Evolutionary conservation across 2,113 vertebrate genomes (phyloP).

Genomic region (Ranitomeya imitator): DNA sequence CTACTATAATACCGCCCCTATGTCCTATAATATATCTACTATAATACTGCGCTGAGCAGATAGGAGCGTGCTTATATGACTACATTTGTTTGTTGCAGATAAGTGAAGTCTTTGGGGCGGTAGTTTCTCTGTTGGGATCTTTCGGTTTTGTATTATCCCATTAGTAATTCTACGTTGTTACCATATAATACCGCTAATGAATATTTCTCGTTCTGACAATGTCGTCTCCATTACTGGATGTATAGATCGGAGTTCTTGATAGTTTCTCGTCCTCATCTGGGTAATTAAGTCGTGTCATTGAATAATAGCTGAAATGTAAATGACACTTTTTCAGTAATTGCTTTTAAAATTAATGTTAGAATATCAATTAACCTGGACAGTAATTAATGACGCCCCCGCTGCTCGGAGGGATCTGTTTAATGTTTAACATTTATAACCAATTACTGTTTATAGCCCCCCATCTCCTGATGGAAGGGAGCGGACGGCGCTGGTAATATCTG

Average conservation of each 20-base stretch:
- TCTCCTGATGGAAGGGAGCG: neutral
- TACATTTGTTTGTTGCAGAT: too few species aligned
- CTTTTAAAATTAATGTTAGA: slow-evolving; percentile 32
- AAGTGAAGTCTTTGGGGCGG: too few species aligned
- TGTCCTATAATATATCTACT: too few species aligned
- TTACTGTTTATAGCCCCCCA: slow-evolving; percentile 32
- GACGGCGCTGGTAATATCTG: neutral
- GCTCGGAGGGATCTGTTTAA: slow-evolving; percentile 10
- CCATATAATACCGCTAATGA: neutral
- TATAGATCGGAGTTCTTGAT: neutral
- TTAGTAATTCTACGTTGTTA: neutral
- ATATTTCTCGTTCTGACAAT: neutral
- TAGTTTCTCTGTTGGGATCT: too few species aligned
- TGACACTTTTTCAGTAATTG: slow-evolving; percentile 54
- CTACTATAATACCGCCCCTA: too few species aligned
- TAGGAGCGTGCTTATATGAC: too few species aligned
- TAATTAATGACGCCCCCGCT: slow-evolving; percentile 32
- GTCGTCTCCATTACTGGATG: neutral
- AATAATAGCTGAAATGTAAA: slow-evolving; percentile 51
- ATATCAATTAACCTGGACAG: slow-evolving; percentile 47
- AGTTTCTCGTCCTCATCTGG: neutral
- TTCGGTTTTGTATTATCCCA: neutral
- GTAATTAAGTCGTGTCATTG: slow-evolving; percentile 29
- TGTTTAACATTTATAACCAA: slow-evolving; percentile 35
- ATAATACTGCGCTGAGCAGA: too few species aligned